These are phyloP conservation scores for Pissodes strobi DNA, from an alignment of 1,140 invertebrate species.

Conservation along the genomic window DNA sequence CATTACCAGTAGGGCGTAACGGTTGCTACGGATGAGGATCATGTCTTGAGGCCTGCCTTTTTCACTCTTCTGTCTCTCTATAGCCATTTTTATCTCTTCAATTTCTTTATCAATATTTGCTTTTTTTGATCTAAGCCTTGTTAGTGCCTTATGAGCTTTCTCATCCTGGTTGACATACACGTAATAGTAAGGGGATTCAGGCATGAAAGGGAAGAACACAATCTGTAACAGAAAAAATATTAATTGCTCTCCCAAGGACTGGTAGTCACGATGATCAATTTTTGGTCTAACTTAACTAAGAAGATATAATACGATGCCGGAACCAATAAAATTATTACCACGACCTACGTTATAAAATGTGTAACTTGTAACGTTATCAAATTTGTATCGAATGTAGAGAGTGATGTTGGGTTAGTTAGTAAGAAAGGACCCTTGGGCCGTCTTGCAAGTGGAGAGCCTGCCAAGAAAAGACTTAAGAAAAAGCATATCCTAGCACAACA, in stretches of 20 bases:
- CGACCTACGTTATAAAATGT: too few relatives aligned
- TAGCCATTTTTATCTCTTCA: constrained; percentile 52
- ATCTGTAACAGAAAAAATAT: constrained; percentile 16
- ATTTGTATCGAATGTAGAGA: too few relatives aligned
- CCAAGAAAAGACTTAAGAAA: too few relatives aligned
- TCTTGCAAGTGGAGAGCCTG: too few relatives aligned
- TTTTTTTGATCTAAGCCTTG: constrained; percentile 58
- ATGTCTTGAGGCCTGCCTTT: constrained; percentile 41
- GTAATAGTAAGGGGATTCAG: constrained; percentile 42
- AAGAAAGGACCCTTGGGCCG: too few relatives aligned
- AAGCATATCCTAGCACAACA: too few relatives aligned
- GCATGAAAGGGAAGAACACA: constrained; percentile 38
- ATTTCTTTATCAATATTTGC: constrained; percentile 55
- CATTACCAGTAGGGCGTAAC: constrained; percentile 45
- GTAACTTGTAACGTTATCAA: too few relatives aligned
- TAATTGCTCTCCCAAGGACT: background rate
- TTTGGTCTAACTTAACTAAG: too few relatives aligned
- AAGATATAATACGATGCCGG: too few relatives aligned
- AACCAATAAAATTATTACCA: too few relatives aligned
- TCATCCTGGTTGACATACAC: constrained; percentile 47
- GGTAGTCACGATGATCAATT: too few relatives aligned
- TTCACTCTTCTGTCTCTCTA: constrained; percentile 43
- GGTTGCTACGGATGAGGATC: constrained; percentile 42
- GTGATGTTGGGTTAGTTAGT: too few relatives aligned
- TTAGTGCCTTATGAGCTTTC: constrained; percentile 59